Evolutionary conservation across 2,797 vertebrate species (phyloP), one percentile per base, ranked within the genome.

Genomic region (Cichlasoma orientale): DNA sequence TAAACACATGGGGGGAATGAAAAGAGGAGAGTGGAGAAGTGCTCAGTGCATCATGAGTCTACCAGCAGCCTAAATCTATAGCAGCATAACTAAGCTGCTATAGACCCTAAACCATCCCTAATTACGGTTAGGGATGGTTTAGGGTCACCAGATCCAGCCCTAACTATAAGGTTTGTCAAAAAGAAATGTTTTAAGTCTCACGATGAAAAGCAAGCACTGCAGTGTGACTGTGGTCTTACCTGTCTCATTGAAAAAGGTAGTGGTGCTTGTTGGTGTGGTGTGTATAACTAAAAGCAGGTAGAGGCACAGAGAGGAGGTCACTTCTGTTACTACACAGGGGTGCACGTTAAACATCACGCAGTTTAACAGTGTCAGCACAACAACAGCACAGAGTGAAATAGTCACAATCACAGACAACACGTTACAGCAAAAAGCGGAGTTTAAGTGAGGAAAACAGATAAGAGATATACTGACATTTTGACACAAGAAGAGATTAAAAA

Each of bases 211-310:
- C 59, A 63, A 36, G 10, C 59, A 63, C 38, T 44, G 38, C 21
- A 63, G 38, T 6, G 38, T 63, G 6, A 63, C 59, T 63, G 38
- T 27, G 21, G 59, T 63, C 59, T 63, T 63, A 63, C 59, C 94
- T 93, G 88, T 80, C 72, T 41, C 2, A 25, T 78, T 29, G 44
- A 85, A 57, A 75, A 57, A 16, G 6, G 66, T 68, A n/a, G 59
- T 44, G 38, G 4, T 44, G 38, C 13, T 27, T 44, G 59, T 44
- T 44, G 59, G 36, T 25, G 92, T 88, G 59, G 84, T 90, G 78
- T 81, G 53, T 83, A 11, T 72, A 74, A 76, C 93, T 95, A 88
- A 85, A 92, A 91, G 91, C 74, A 93, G 86, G 88, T 84, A 89
- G 77, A 85, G 61, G 75, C 41, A 90, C 73, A 92, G n/a, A 89